phyloP scores from a whole-genome alignment of 1,140 invertebrate genomes.

The Eriosoma lanigerum region DNA sequence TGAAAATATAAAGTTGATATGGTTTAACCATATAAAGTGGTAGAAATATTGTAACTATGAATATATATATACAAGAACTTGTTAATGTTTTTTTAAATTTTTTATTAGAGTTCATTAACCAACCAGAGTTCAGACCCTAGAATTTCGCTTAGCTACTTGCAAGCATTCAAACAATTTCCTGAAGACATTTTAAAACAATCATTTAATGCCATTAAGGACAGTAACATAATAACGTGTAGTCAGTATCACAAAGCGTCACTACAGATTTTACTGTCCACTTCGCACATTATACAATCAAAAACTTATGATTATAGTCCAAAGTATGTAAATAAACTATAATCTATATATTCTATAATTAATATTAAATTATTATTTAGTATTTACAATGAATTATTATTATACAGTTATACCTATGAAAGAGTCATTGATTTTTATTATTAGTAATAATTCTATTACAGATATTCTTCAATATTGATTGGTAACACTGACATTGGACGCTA shows the following conservation, averaged over 20 bases:
- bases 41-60: too few species aligned
- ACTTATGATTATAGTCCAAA: slow-evolving; percentile 44
- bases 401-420: too few species aligned
- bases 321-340: not conserved
- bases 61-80: too few species aligned
- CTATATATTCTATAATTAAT: too few species aligned
- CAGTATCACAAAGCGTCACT: slow-evolving; percentile 33
- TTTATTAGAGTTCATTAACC: slow-evolving; percentile 14
- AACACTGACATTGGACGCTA: not conserved
- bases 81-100: not conserved
- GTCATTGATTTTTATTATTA: too few species aligned
- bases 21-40: too few species aligned
- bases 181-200: slow-evolving; percentile 13
- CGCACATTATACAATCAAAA: slow-evolving; percentile 36
- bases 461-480: slow-evolving; percentile 4
- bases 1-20: too few species aligned
- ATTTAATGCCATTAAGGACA: not conserved
- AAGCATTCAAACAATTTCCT: slow-evolving; percentile 30
- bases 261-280: slow-evolving; percentile 36
- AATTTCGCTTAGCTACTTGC: slow-evolving; percentile 11
- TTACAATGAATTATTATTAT: too few species aligned
- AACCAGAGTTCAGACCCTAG: slow-evolving; percentile 9
- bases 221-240: slow-evolving; percentile 29
- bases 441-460: not conserved
- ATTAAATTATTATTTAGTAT: too few species aligned